Base-by-base conservation (phyloP, 2,113 vertebrate genomes). In the Muscicapa adusta region DNA sequence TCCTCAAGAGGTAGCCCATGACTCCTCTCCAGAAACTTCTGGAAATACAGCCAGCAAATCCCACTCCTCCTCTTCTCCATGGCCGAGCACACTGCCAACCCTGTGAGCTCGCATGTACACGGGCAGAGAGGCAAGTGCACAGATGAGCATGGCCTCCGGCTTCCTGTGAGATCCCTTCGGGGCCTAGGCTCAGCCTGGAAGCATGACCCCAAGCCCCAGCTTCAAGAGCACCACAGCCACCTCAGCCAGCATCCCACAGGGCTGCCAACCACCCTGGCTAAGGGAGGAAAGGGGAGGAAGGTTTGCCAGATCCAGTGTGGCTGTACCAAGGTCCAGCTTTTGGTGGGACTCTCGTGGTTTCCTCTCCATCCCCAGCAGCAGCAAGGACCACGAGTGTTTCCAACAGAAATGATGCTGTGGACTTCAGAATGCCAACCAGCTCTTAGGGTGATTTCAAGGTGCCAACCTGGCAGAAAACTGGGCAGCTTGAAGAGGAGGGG, bases 51-150 rank as follows among this genome's bases (percentile, higher is more conserved):
- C 31, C 53, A 48, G 43, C 12, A 16, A 6, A 45, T 71, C 36
- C 43, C 19, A 28, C 25, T 48, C 14, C 17, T 63, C 48, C 38
- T 50, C 33, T 65, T 14, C 36, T 73, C 56, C 31, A 18, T 57
- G 26, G 45, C 18, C 0, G 0, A 85, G 29, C 6, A 47, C 33
- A 34, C 0, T 42, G 50, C 53, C 60, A 63, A 1, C 9, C 3
- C 12, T 4, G 17, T 2, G 6, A 72, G 57, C 28, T 79, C 0
- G 0, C 36, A 26, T 1, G 0, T 72, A 10, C 0, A 1, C 19
- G 34, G 33, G 34, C 47, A 71, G 15, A 40, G 18, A 87, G 57
- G 57, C 60, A 61, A 50, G 62, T 0, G 2, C 43, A 24, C 13
- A 50, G 58, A 53, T 1, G 0, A 89, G 40, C 43, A 3, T 0